Base-by-base conservation (phyloP, 53 echinoderm and acorn worm genomes). In the Zoroaster sp. region DNA sequence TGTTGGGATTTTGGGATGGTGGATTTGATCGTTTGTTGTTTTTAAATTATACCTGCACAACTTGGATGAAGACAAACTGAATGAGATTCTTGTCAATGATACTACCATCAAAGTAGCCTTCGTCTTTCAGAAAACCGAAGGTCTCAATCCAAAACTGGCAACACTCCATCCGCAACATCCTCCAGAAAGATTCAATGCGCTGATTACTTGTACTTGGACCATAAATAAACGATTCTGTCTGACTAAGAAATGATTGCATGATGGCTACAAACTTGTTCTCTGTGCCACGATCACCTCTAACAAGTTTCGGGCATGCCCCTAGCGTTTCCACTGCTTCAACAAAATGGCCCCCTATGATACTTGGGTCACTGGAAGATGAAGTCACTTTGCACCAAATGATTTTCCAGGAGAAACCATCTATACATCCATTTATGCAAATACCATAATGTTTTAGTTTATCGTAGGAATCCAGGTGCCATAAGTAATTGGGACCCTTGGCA, bases 401-500 rank as follows among this genome's bases (percentile, higher is more conserved):
- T 9, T 80, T 17, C 35, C 89, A 18, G 0, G 72, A 80, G 80
- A 79, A 89, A 15, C 55, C 89, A 66, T 88, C 88, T 17, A 78
- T 88, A 13, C 77, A 76, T 21, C 88, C 89, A 70, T 89, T 80
- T n/a, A 89, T 89, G 18, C 80, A 28, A 23, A 89, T 70, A 13
- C 89, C 89, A 70, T 65, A 89, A 12, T 70, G 72, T 38, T 79
- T 89, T 12, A 89, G 67, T 69, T 80, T 89, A 71, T 89, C 89
- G 40, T 89, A 89, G 12, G 67, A 65, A 46, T 80, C 89, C 30
- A 81, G 8, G 33, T 89, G 89, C 89, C 89, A 80, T 3, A 80
- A 15, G 32, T 14, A 89, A 36, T 89, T 80, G 1, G 89, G 89
- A 18, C 71, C 89, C 17, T 14, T 42, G 4, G 31, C 37, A 36